Conservation (phyloP, 2,113 vertebrate species). For the Syrmaticus mikado region DNA sequence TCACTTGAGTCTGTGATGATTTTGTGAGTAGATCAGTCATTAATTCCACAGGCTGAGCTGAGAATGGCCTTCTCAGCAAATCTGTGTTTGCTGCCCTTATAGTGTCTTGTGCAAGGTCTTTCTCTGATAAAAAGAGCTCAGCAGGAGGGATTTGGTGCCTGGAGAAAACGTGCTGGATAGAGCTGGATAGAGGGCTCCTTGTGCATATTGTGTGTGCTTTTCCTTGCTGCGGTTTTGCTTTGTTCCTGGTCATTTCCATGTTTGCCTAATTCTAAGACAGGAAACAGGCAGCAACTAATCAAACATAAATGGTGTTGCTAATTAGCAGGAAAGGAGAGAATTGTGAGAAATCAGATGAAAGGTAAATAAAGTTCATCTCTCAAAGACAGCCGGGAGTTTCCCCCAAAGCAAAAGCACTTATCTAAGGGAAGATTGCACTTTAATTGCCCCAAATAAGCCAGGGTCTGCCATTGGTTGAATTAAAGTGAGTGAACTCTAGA, state of each 20-base stretch:
- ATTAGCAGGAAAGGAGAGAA: conserved; percentile 22
- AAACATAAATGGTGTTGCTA: background rate
- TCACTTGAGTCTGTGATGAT: background rate
- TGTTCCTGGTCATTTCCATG: background rate
- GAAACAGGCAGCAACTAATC: conserved; percentile 17
- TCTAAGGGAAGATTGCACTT: conserved; percentile 22
- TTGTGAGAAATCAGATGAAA: conserved; percentile 16
- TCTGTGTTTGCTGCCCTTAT: background rate
- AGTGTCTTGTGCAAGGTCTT: background rate
- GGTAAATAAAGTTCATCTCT: conserved; percentile 20
- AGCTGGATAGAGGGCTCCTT: background rate
- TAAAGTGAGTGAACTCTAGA: background rate
- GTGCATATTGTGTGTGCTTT: background rate
- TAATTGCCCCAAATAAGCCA: conserved; percentile 52
- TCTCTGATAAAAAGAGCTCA: background rate
- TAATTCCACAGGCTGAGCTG: background rate
- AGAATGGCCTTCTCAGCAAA: background rate
- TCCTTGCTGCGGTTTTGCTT: background rate
- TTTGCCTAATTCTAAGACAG: background rate
- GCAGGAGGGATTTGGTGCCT: background rate
- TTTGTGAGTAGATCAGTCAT: background rate
- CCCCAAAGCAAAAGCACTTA: conserved; percentile 19
- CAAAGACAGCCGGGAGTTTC: background rate
- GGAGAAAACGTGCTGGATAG: background rate
- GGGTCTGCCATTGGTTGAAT: conserved; percentile 12